Conservation (phyloP, 1,140 invertebrate species). For the Bombus affinis region DNA sequence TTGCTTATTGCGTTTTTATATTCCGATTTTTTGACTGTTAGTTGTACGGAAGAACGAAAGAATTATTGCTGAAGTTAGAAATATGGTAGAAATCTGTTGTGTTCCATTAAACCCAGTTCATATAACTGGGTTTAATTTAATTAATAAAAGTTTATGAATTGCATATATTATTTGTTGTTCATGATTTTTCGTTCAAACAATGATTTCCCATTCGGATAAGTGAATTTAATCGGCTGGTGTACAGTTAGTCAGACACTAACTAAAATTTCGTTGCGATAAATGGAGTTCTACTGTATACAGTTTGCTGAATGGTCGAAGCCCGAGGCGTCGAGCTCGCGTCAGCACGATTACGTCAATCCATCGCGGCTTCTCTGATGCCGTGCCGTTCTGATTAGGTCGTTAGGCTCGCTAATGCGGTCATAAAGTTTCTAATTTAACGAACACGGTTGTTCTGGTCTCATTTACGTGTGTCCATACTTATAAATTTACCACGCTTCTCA, state of each 20-base stretch:
- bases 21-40: not conserved
- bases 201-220: too few species aligned
- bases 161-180: too few species aligned
- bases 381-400: conserved; percentile 73
- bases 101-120: too few species aligned
- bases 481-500: not conserved
- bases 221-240: not conserved
- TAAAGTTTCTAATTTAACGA: conserved; percentile 73
- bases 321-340: conserved; percentile 64
- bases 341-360: conserved; percentile 51
- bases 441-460: conserved; percentile 17
- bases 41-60: too few species aligned
- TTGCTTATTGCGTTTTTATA: not conserved
- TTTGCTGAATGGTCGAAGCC: conserved; percentile 39
- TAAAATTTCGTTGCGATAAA: not conserved
- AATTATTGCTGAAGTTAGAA: too few species aligned
- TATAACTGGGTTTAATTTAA: too few species aligned
- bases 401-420: conserved; percentile 69
- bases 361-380: conserved; percentile 51
- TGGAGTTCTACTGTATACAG: conserved; percentile 41
- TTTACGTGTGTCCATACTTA: not conserved
- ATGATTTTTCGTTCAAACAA: too few species aligned
- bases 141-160: too few species aligned
- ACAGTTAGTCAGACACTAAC: not conserved
- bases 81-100: too few species aligned